Evolutionary conservation across 2,113 vertebrate genomes (phyloP), one percentile per base, ranked within the genome.

Genomic region (Jaculus jaculus): DNA sequence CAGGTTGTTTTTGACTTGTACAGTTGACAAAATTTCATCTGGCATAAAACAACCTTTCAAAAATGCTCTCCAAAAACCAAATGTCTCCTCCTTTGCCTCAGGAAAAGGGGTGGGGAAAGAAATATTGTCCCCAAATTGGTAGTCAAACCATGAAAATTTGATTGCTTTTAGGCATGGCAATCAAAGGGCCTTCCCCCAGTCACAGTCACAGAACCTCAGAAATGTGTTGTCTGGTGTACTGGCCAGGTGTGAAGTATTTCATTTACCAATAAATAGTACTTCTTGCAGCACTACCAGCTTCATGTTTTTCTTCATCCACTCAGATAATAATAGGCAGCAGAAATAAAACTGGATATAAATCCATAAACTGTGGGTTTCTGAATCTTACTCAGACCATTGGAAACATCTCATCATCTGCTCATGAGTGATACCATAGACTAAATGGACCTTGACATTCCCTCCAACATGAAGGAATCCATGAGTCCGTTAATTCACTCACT

Each of bases 1-100:
- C 60, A 90, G 84, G 63, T 91, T 68, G 54, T 68, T 91, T 94
- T 90, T 93, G 89, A 95, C 77, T 90, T 90, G 66, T 2, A 71
- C 60, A 60, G 81, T 91, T 91, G 81, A 91, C n/a, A 93, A 71
- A 91, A 42, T 83, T 83, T 89, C 73, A 87, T 32, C 58, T 28
- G 79, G 89, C 92, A 95, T 68, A 91, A 95, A 93, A 87, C 30
- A 71, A 24, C 2, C 58, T 32, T 95, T 95, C 42, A 69, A 72
- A 72, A 93, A 83, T n/a, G 30, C 61, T 92, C 91, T 74, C 16
- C 2, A 60, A 39, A 95, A 75, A 30, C 21, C 86, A 90, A 68
- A 54, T 39, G 78, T 77, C 47, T 39, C 61, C 78, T 84, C 10
- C 10, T 32, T 47, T 47, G 42, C 42, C 9, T 37, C 58, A 84